Evolutionary conservation across 1,140 invertebrate species (phyloP), one percentile per base, ranked within the genome.

Genomic region (Chelonus insularis): DNA sequence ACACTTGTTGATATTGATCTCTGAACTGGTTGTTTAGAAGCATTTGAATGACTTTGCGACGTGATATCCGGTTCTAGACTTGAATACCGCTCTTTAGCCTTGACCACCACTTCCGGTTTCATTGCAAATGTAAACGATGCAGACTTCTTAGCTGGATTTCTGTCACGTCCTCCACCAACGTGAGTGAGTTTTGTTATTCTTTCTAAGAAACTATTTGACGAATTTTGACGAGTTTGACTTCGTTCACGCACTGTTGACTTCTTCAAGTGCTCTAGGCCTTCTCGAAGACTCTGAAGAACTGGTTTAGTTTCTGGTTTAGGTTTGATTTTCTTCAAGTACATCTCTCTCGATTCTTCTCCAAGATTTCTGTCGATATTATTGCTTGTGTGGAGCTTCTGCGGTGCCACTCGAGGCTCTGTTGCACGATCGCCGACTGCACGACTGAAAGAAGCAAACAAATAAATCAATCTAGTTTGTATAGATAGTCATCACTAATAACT

Each of bases 301-400:
- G 79, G 79, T 11, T 79, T 81, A 1, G 75, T 72, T 34, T 79
- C 78, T 0, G 71, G 59, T 32, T 78, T 80, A 9, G 78, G 74
- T n/a, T 80, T 81, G 57, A 80, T 79, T 57, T 81, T 79, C 55
- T 80, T 80, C 57, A 81, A 63, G 62, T 80, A 70, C 74, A 81
- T 75, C 52, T 81, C 78, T 43, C 74, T 77, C 6, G 77, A 58
- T 18, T 71, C 72, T 0, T 78, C 76, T 1, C 68, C 61, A 36
- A 61, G 8, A 55, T 18, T 55, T 20, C 32, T 34, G 18, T 50
- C 9, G 51, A 4, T 43, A 25, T 14, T 21, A 52, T 23, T 52
- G 4, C 62, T 66, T 4, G 71, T 63, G 8, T 71, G 70, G 16
- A 76, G 63, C 54, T 79, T 80, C 12, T 77, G 54, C 2, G 79